Percentiles rank a stretch among this genome's conserved stretches.
Evolutionary conservation across 2,113 vertebrate species (phyloP).

Genomic region (Cranoglanis bouderius): DNA sequence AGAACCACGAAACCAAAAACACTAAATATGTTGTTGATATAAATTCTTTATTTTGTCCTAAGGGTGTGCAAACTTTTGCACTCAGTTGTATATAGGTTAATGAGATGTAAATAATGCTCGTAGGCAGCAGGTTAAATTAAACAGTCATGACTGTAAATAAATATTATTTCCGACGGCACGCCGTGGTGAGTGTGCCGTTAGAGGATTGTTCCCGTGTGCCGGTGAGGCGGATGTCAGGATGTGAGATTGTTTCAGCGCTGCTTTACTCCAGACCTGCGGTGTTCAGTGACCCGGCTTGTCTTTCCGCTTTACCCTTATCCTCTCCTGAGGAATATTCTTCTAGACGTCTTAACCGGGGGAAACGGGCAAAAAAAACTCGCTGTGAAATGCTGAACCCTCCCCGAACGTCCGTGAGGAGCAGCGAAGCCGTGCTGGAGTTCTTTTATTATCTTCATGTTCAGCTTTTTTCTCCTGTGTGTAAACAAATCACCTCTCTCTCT

Average conservation of each 20-base stretch:
- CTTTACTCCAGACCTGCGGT: background rate
- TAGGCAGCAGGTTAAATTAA: background rate
- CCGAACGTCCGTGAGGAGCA: background rate
- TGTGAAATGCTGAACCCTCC: background rate
- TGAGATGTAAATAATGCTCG: background rate
- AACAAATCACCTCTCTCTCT: background rate
- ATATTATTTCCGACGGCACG: background rate
- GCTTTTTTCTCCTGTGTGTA: background rate
- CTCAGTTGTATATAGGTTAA: background rate
- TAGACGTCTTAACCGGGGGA: background rate
- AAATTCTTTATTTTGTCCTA: background rate
- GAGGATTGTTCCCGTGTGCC: background rate
- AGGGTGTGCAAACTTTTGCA: background rate
- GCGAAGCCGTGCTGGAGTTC: background rate
- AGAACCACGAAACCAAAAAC: background rate
- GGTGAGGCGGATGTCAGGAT: background rate
- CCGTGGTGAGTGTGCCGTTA: background rate
- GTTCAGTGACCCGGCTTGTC: slow-evolving; percentile 6
- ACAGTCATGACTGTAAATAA: background rate
- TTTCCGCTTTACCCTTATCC: background rate
- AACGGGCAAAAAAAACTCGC: background rate
- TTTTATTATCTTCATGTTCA: background rate
- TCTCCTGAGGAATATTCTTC: slow-evolving; percentile 10
- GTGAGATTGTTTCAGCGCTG: background rate
- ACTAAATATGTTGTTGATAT: too few species aligned